Evolutionary conservation across 2,113 vertebrate species (phyloP).

Genomic region (Nipponia nippon): DNA sequence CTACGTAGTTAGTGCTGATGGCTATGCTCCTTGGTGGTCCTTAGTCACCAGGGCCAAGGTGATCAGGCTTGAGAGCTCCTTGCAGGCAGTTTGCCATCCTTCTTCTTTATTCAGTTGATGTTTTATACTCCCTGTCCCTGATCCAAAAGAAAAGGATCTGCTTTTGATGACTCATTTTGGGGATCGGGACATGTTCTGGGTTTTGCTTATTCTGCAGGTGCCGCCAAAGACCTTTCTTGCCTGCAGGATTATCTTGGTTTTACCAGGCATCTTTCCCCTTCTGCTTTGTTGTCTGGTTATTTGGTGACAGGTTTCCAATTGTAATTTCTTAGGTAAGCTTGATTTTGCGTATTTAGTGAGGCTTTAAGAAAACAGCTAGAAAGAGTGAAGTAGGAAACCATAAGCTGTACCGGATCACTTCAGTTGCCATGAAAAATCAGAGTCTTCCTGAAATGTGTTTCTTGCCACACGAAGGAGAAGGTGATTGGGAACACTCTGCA

Average conservation of each 20-base stretch:
- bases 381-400: background rate
- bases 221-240: background rate
- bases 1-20: accelerated
- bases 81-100: background rate
- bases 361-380: background rate
- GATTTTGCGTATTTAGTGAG: background rate
- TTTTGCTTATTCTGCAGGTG: background rate
- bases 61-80: background rate
- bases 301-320: background rate
- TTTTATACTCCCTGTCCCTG: background rate
- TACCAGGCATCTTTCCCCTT: background rate
- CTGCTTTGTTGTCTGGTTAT: background rate
- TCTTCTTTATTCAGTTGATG: background rate
- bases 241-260: background rate
- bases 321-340: background rate
- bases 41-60: background rate
- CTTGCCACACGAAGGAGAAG: background rate
- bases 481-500: background rate
- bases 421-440: background rate
- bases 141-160: background rate
- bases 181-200: background rate
- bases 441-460: background rate
- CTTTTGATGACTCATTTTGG: background rate
- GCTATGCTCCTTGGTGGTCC: background rate
- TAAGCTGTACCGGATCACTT: background rate